Conservation (phyloP, 1,140 invertebrate species). For the Linepithema humile region DNA sequence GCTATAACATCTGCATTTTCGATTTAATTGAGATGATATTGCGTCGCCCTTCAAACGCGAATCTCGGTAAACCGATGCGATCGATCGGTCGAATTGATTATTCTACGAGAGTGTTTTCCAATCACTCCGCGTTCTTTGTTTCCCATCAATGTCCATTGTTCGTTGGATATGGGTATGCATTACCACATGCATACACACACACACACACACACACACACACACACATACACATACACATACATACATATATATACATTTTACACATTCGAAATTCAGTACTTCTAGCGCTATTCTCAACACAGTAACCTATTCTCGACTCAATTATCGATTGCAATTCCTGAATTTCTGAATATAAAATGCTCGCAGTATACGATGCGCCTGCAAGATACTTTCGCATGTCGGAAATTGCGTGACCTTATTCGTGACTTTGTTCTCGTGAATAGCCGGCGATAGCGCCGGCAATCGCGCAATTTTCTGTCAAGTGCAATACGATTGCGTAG, state of each 20-base stretch:
- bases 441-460: not conserved
- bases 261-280: not conserved
- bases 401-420: not conserved
- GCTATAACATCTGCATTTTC: not conserved
- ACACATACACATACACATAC: not conserved
- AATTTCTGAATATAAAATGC: not conserved
- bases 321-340: not conserved
- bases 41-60: not conserved
- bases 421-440: not conserved
- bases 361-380: no score
- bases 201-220: not conserved
- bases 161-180: not conserved
- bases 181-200: not conserved
- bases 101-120: conserved; percentile 45
- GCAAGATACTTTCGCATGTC: not conserved
- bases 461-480: not conserved
- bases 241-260: not conserved
- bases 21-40: not conserved
- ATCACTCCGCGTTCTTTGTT: conserved; percentile 10
- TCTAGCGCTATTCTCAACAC: no score
- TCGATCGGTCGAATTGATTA: conserved; percentile 46
- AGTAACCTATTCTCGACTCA: not conserved
- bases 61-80: not conserved
- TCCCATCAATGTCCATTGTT: conserved; percentile 15
- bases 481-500: not conserved